phyloP scores from a whole-genome alignment of 2,888 invertebrate species.

The Ctenicera cuprea region DNA sequence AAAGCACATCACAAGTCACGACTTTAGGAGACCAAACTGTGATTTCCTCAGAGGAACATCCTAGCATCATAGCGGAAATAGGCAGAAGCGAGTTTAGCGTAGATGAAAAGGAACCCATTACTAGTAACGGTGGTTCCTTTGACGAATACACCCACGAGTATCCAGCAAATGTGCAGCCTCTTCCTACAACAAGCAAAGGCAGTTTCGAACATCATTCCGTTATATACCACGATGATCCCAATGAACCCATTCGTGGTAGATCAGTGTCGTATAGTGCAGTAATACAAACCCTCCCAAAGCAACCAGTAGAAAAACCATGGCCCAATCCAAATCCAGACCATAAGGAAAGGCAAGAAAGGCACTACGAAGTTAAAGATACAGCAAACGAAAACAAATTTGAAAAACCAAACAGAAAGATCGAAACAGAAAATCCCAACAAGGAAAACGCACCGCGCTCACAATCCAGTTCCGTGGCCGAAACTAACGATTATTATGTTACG shows the following conservation, averaged over 20 bases:
- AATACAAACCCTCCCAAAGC: slow-evolving; percentile 69
- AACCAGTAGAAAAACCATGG: slow-evolving; percentile 47
- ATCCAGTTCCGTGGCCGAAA: slow-evolving; percentile 55
- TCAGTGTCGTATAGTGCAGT: slow-evolving; percentile 76
- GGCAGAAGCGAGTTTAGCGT: slow-evolving; percentile 77
- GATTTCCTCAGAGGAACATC: slow-evolving; percentile 69
- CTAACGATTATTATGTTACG: slow-evolving; percentile 58
- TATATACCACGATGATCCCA: slow-evolving; percentile 73
- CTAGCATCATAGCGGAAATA: slow-evolving; percentile 74
- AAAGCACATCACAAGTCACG: background rate
- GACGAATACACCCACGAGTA: slow-evolving; percentile 58
- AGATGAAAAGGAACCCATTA: slow-evolving; percentile 76
- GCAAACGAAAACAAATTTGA: slow-evolving; percentile 38
- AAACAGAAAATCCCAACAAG: slow-evolving; percentile 40
- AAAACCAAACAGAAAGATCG: slow-evolving; percentile 33
- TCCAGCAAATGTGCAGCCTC: slow-evolving; percentile 62
- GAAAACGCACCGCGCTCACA: slow-evolving; percentile 14
- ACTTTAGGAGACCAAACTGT: slow-evolving; percentile 19
- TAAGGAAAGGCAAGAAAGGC: slow-evolving; percentile 63
- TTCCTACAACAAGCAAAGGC: slow-evolving; percentile 65
- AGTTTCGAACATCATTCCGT: slow-evolving; percentile 73
- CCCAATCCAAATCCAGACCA: slow-evolving; percentile 58
- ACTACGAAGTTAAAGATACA: slow-evolving; percentile 60
- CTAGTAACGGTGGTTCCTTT: slow-evolving; percentile 66
- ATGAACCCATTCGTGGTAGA: slow-evolving; percentile 69